Percentiles rank a stretch among this genome's conserved stretches.
phyloP scores from a whole-genome alignment of 1,140 invertebrate species.

The Aricia agestis region DNA sequence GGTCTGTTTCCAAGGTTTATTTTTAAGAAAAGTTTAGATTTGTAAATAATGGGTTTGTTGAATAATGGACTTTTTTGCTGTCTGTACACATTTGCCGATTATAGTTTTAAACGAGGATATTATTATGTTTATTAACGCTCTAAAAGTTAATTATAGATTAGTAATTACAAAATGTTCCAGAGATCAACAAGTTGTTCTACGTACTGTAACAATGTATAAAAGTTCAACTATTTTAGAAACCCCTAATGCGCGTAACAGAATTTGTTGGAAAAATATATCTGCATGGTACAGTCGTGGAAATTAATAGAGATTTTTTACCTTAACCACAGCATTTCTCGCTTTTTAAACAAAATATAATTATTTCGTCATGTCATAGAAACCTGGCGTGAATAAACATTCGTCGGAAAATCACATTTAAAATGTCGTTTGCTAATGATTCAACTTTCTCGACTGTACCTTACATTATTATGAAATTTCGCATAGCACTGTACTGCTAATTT shows the following conservation, averaged over 20 bases:
- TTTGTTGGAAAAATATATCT: constrained; percentile 1
- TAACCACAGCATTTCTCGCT: not conserved
- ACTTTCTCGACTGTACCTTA: not conserved
- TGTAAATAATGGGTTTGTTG: too few species aligned
- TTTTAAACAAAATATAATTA: too few species aligned
- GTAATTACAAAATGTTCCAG: not conserved
- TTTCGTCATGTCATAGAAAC: too few species aligned
- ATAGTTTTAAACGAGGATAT: not conserved
- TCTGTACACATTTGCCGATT: not conserved
- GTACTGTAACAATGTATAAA: not conserved
- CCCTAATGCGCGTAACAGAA: not conserved
- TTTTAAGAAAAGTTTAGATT: too few species aligned
- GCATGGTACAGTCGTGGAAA: not conserved
- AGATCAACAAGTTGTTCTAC: not conserved
- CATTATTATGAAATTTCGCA: not conserved
- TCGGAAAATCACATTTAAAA: too few species aligned
- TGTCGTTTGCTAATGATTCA: not conserved
- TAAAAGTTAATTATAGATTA: not conserved
- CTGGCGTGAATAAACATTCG: too few species aligned
- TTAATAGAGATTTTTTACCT: not conserved
- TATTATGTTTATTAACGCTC: not conserved
- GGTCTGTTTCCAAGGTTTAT: too few species aligned
- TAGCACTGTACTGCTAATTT: not conserved
- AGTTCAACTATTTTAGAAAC: not conserved
- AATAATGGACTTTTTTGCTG: too few species aligned